These are phyloP conservation scores for Harlomillsia oculata DNA, from an alignment of 1,140 invertebrate species.

Conservation along the genomic window DNA sequence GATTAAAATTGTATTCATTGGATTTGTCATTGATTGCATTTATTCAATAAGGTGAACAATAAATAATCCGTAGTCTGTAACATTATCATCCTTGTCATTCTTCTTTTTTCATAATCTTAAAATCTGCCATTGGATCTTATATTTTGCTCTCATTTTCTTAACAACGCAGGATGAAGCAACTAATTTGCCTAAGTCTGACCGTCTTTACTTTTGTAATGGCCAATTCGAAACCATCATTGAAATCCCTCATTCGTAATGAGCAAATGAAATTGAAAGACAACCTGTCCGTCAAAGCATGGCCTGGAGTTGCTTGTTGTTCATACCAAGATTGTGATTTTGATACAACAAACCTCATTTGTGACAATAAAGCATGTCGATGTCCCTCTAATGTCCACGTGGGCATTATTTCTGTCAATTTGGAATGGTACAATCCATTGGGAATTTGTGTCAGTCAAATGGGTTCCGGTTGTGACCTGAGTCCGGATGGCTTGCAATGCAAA, in stretches of 20 bases:
- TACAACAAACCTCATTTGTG: constrained; percentile 5
- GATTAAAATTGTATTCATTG: no score
- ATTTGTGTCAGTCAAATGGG: constrained; percentile 1
- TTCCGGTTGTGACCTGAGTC: constrained; percentile 9
- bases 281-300: not conserved
- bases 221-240: not conserved
- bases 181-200: no score
- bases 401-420: constrained; percentile 6
- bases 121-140: not conserved
- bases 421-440: constrained; percentile 7
- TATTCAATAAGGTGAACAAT: no score
- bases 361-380: constrained; percentile 5
- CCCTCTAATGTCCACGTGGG: constrained; percentile 1
- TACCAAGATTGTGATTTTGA: constrained; percentile 15
- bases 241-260: not conserved
- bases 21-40: no score
- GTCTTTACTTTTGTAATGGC: not conserved
- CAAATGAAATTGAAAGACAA: not conserved
- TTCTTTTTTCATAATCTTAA: no score
- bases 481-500: constrained; percentile 1
- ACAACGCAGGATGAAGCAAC: no score
- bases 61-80: no score
- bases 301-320: not conserved
- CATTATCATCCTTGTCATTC: no score
- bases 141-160: no score